phyloP scores from a whole-genome alignment of 2,797 vertebrate species.

The Spinus olivaceus region DNA sequence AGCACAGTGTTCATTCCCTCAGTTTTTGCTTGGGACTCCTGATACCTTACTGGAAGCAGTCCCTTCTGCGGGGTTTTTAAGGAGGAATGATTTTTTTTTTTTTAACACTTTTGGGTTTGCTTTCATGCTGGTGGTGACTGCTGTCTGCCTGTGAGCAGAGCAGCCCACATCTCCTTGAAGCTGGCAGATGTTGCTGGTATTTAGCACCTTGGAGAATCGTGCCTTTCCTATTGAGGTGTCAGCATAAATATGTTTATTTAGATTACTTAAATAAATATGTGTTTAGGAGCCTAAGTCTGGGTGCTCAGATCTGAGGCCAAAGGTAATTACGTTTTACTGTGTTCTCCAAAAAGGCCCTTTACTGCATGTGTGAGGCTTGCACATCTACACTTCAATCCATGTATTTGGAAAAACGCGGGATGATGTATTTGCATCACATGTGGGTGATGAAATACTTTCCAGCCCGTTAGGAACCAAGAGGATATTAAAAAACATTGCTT shows the following conservation, averaged over 20 bases:
- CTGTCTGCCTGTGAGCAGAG: background rate
- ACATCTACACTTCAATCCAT: slow-evolving; percentile 53
- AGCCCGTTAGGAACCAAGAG: slow-evolving; percentile 51
- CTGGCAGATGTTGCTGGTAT: slow-evolving; percentile 18
- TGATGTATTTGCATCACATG: slow-evolving; percentile 64
- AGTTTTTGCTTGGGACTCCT: background rate
- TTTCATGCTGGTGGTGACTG: background rate
- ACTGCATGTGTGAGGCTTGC: slow-evolving; percentile 44
- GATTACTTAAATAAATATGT: slow-evolving; percentile 64
- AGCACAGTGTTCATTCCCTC: background rate
- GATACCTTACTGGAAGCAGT: background rate
- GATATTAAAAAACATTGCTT: slow-evolving; percentile 55
- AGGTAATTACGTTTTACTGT: slow-evolving; percentile 50
- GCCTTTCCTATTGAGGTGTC: slow-evolving; percentile 56
- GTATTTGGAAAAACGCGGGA: slow-evolving; percentile 32
- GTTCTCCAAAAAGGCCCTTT: slow-evolving; percentile 26
- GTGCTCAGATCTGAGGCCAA: slow-evolving; percentile 60
- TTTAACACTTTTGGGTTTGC: background rate
- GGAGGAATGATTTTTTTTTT: background rate
- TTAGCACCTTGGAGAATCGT: slow-evolving; percentile 2
- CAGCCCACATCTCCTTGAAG: background rate
- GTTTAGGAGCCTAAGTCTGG: slow-evolving; percentile 36
- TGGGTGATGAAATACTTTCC: slow-evolving; percentile 66
- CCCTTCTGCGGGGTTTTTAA: background rate
- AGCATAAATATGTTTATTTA: slow-evolving; percentile 64